These are phyloP conservation scores for Styela clava DNA, from an alignment of 23 tunicate genomes.

Conservation along the genomic window DNA sequence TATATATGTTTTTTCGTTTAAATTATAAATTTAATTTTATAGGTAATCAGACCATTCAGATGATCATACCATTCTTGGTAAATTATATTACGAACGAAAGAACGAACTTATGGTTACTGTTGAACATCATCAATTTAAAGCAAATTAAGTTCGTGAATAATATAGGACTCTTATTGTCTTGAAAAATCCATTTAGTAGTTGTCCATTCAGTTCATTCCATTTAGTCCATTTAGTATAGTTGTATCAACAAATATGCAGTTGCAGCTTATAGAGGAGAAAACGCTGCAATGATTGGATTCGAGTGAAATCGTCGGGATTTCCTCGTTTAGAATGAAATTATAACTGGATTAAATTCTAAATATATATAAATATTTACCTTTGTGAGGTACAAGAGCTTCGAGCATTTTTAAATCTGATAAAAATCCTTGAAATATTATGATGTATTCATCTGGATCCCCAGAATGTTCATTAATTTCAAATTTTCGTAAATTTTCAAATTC, in stretches of 20 bases:
- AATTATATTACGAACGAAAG: no score
- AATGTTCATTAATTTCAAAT: neutral
- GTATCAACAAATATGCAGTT: neutral
- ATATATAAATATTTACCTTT: neutral
- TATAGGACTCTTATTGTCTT: no score
- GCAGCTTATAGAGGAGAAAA: neutral
- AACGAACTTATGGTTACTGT: no score
- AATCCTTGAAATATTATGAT: conserved; percentile 10
- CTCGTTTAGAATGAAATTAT: neutral
- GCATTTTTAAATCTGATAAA: neutral
- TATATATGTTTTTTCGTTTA: no score
- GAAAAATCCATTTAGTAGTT: no score
- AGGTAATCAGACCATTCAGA: no score
- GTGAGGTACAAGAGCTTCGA: neutral
- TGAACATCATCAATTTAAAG: no score
- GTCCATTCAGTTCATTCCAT: no score
- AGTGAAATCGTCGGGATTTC: no score
- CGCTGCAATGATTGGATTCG: neutral
- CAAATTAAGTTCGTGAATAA: no score
- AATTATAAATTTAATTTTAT: no score
- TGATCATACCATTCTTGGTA: no score
- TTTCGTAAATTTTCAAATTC: neutral
- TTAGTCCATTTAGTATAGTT: neutral
- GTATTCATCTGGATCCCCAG: conserved; percentile 5
- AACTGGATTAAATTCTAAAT: neutral